Evolutionary conservation across 1,140 invertebrate species (phyloP), one percentile per base, ranked within the genome.

Genomic region (Planococcus citri): DNA sequence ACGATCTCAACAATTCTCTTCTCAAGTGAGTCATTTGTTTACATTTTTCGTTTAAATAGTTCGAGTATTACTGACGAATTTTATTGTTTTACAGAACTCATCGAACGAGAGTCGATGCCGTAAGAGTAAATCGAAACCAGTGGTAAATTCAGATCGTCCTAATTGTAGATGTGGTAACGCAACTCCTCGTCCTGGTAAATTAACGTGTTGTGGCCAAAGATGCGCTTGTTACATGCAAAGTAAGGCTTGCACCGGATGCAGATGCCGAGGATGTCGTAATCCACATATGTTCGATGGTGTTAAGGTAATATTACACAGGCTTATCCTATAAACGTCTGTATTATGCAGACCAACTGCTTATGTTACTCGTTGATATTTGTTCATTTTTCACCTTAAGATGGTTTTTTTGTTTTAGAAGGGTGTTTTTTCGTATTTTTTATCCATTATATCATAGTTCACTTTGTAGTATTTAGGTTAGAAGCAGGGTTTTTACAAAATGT

Each of bases 151-250:
- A 4, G 60, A 27, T 27, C 20, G 60, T 9, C 60, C 60, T 24
- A 27, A 3, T 12, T 95, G 92, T 78, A 82, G 91, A 72, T 95
- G 92, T 83, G 92, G 92, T n/a, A 91, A 91, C 79, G 90, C 91
- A 20, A 92, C 91, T 0, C 83, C 88, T 8, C 87, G 87, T 71
- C 91, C 91, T 14, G 91, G 91, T 12, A 94, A 93, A 78, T 78
- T 94, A 67, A 94, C 92, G 0, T 96, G 93, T 79, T 93, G 92
- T 78, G 92, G 92, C 1, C 92, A 95, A 77, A 82, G 92, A 71
- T 96, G 93, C 82, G 91, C 92, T 0, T 96, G 93, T 80, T 96
- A 95, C 79, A 89, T 91, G 69, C 90, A 88, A 74, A 88, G 85
- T 75, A 91, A 89, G 79, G 86, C 90, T 12, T 95, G 92, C 76